Base-by-base conservation (phyloP, 1,140 invertebrate species). In the Protaetia brevitarsis region DNA sequence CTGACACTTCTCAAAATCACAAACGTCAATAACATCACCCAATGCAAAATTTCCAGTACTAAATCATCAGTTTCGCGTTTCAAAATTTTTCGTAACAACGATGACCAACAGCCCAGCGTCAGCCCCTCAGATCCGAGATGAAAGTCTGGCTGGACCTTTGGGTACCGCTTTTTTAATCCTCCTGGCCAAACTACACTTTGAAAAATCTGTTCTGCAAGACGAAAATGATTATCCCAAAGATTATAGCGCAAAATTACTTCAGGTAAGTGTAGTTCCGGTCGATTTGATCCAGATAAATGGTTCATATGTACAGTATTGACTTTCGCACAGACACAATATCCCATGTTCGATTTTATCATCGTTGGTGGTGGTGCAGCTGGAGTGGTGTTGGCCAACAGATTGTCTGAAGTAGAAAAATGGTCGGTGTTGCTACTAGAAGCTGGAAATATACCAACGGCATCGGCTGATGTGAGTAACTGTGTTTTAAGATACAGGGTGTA, bases 291-390 rank as follows among this genome's bases (percentile, higher is more conserved):
- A 10, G 29, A 61, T 21, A 61, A 13, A 30, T 16, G 36, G 3
- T 16, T 21, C n/a, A n/a, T n/a, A 1, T 6, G 5, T 23, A 23
- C 13, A 51, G 19, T 29, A n/a, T 45, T 41, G 23, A 41, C 3
- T 61, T 16, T n/a, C 36, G 3, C 34, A 45, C 6, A 65, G 56
- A 27, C 56, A 61, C 21, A 13, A 10, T 34, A 37, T 16, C 21
- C 23, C 0, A 2, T 26, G 10, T 69, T 64, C 36, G 68, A 69
- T 62, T 63, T 61, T 11, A 70, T 73, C 34, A 59, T 74, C 7
- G 68, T 76, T 11, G 85, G 84, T 0, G 83, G 80, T n/a, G 84
- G 84, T 31, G 79, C 83, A 0, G 80, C 83, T 3, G 84, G 85
- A 10, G 78, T 77, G 56, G 81, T 85, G 5, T 36, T 86, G 27